Evolutionary conservation across 2,888 invertebrate species (phyloP).

Genomic region (Cyrtodaria siliqua): DNA sequence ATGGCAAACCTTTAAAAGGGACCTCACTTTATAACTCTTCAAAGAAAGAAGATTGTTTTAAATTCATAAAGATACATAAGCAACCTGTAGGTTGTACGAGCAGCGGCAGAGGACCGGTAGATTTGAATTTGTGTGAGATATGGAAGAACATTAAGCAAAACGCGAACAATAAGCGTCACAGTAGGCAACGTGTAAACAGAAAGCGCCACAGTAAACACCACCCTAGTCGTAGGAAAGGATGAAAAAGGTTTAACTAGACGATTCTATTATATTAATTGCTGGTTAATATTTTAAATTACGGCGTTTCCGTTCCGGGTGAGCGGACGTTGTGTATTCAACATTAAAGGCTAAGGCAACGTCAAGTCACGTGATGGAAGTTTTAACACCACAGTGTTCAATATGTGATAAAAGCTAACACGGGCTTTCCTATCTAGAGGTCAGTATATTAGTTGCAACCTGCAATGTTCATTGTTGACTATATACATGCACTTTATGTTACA

Average conservation of each 20-base stretch:
- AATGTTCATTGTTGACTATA: too few species aligned
- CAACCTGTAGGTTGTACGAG: slow-evolving; percentile 10
- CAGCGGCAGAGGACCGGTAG: not conserved
- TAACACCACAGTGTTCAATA: slow-evolving; percentile 48
- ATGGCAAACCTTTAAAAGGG: slow-evolving; percentile 47
- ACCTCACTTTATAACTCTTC: slow-evolving; percentile 13
- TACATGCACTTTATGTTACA: too few species aligned
- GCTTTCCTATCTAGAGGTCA: too few species aligned
- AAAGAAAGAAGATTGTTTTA: slow-evolving; percentile 46
- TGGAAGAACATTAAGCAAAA: slow-evolving; percentile 6
- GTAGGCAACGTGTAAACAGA: too few species aligned
- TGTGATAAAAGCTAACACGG: too few species aligned
- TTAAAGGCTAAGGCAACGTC: not conserved
- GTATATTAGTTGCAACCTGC: too few species aligned
- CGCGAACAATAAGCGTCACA: too few species aligned
- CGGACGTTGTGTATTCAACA: slow-evolving; percentile 1
- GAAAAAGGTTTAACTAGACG: not conserved
- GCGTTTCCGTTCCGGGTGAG: too few species aligned
- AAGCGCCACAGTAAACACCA: slow-evolving; percentile 30
- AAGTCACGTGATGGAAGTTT: slow-evolving; percentile 17
- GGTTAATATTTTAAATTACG: not conserved
- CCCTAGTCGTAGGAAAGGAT: slow-evolving; percentile 27
- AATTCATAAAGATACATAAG: slow-evolving; percentile 39
- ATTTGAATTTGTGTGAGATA: slow-evolving; percentile 31
- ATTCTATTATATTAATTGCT: slow-evolving; percentile 4